Evolutionary conservation across 2,113 vertebrate species (phyloP).

Genomic region (Nicator chloris): DNA sequence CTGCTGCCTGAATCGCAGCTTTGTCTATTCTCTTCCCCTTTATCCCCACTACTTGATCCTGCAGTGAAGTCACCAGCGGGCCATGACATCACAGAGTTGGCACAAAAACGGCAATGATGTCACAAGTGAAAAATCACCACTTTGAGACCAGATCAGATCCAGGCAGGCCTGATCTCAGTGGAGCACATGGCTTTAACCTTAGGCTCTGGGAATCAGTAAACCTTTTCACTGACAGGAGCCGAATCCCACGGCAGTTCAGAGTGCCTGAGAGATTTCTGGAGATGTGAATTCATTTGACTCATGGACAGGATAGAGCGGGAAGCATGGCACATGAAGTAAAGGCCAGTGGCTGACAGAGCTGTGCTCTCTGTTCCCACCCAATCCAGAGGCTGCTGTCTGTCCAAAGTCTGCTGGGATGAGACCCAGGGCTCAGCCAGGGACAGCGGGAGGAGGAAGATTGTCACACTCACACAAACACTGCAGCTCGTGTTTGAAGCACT

Average conservation of each 20-base stretch:
- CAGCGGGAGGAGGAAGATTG: background rate
- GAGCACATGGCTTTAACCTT: background rate
- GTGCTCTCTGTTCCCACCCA: background rate
- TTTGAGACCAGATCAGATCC: background rate
- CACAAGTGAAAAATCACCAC: background rate
- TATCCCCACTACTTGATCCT: background rate
- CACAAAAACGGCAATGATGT: background rate
- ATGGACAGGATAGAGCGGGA: accelerated
- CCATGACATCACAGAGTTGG: constrained; percentile 14
- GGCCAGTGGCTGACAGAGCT: background rate
- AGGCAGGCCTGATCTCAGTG: background rate
- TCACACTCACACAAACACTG: background rate
- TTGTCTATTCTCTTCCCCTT: constrained; percentile 30
- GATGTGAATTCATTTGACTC: background rate
- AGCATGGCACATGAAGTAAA: accelerated
- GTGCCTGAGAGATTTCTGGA: background rate
- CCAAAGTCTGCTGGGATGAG: accelerated
- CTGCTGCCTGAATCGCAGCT: constrained; percentile 39
- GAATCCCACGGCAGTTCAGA: background rate
- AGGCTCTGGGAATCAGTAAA: background rate
- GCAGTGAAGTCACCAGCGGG: background rate
- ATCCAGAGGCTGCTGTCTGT: background rate
- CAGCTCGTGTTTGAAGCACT: background rate
- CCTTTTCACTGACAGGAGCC: background rate
- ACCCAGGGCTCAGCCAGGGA: accelerated